Percentiles rank a stretch among this genome's conserved stretches.
phyloP scores from a whole-genome alignment of 1,140 invertebrate species.

The Octopus bimaculoides region DNA sequence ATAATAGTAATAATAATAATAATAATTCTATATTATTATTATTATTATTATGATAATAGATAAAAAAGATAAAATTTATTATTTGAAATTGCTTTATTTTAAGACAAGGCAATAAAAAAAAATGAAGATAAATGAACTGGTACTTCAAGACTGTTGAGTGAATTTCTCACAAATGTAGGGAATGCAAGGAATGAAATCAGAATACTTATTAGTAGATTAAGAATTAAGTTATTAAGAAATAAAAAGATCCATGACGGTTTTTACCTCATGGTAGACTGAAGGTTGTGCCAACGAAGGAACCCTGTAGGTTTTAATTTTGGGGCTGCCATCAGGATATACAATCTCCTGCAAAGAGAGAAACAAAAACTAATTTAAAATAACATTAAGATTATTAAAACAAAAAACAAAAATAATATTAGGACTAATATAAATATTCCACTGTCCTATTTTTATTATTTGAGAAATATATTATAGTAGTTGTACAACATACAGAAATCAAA shows the following conservation, averaged over 20 bases:
- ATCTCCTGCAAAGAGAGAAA: conserved; percentile 63
- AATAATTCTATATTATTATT: too few relatives aligned
- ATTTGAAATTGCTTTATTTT: too few relatives aligned
- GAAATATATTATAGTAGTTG: too few relatives aligned
- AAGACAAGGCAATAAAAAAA: too few relatives aligned
- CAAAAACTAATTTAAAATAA: conserved; percentile 17
- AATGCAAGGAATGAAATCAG: background rate
- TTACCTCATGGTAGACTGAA: conserved; percentile 89
- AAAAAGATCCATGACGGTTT: conserved; percentile 10
- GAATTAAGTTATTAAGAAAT: background rate
- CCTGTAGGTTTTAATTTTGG: conserved; percentile 78
- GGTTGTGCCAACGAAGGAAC: conserved; percentile 83
- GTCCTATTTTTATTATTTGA: too few relatives aligned
- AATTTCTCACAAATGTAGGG: background rate
- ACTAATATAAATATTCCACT: background rate
- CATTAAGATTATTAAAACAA: background rate
- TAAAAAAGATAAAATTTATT: too few relatives aligned
- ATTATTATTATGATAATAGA: too few relatives aligned
- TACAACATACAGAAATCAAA: too few relatives aligned
- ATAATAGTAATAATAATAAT: too few relatives aligned
- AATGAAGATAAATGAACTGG: background rate
- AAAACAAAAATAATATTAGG: background rate
- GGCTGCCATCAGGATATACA: conserved; percentile 72
- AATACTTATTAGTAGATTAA: conserved; percentile 7
- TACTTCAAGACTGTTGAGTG: too few relatives aligned